phyloP scores from a whole-genome alignment of 2,113 vertebrate species.

The Perca fluviatilis region DNA sequence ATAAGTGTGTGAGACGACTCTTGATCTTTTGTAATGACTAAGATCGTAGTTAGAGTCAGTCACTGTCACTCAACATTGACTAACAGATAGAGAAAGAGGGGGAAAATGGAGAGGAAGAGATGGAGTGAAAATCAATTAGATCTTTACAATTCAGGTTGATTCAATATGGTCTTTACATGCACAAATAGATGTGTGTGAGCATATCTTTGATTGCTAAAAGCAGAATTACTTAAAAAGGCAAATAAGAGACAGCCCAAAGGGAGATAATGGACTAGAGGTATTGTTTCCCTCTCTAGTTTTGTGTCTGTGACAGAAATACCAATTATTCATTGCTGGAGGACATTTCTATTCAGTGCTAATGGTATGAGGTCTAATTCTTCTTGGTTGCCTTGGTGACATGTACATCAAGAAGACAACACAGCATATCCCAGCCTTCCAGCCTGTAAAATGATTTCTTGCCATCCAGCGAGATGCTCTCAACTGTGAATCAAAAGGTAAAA shows the following conservation, averaged over 20 bases:
- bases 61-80: constrained; percentile 32
- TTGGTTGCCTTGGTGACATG: constrained; percentile 81
- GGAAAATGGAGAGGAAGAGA: constrained; percentile 9
- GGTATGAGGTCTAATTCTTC: constrained; percentile 75
- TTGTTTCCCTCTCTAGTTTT: constrained; percentile 46
- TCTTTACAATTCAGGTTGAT: neutral
- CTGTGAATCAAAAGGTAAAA: constrained; percentile 15
- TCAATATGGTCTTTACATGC: neutral
- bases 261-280: constrained; percentile 12
- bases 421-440: constrained; percentile 32
- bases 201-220: constrained; percentile 4
- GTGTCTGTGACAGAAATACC: constrained; percentile 69
- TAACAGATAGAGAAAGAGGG: constrained; percentile 1
- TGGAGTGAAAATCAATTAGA: constrained; percentile 21
- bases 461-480: constrained; percentile 16
- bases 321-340: constrained; percentile 76
- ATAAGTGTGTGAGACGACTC: constrained; percentile 43
- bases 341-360: constrained; percentile 70
- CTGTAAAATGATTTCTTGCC: constrained; percentile 15
- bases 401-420: constrained; percentile 57
- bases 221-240: neutral
- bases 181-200: neutral
- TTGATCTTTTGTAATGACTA: constrained; percentile 60
- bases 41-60: constrained; percentile 47
- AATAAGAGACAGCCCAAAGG: neutral